These are phyloP conservation scores for Volucella inanis DNA, from an alignment of 2,888 invertebrate genomes.

Conservation along the genomic window DNA sequence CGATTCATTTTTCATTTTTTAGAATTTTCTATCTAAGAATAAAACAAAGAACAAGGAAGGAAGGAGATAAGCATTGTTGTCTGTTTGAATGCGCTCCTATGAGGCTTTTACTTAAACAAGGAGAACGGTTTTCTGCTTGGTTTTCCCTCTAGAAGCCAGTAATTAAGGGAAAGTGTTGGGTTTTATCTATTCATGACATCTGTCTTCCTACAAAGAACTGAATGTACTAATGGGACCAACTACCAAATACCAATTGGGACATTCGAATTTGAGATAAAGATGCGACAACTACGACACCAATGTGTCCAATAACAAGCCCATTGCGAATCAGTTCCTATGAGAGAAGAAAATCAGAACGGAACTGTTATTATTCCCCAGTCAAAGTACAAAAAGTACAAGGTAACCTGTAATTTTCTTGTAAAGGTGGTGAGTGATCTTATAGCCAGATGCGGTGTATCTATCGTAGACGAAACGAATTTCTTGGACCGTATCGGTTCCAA, in stretches of 20 bases:
- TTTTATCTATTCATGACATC: conserved; percentile 10
- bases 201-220: conserved; percentile 12
- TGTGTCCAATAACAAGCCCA: not conserved
- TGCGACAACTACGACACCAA: not conserved
- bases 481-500: not conserved
- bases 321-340: conserved; percentile 6
- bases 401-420: conserved; percentile 19
- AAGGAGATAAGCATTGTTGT: conserved; percentile 41
- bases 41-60: conserved; percentile 43
- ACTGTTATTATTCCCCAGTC: conserved; percentile 18
- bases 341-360: not conserved
- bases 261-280: conserved; percentile 9
- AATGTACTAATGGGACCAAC: not conserved
- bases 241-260: conserved; percentile 3
- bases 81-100: conserved; percentile 37
- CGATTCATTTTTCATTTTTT: conserved; percentile 8
- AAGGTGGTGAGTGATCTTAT: conserved; percentile 1
- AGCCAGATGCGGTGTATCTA: too few relatives aligned
- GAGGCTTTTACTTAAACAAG: conserved; percentile 14
- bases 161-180: conserved; percentile 58
- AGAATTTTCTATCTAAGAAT: conserved; percentile 24
- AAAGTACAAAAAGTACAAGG: not conserved
- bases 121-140: conserved; percentile 33
- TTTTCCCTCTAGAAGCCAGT: not conserved
- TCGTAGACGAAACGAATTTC: conserved; percentile 14